These are phyloP conservation scores for Sebastes taczanowskii DNA, from an alignment of 2,797 vertebrate genomes.

Conservation along the genomic window DNA sequence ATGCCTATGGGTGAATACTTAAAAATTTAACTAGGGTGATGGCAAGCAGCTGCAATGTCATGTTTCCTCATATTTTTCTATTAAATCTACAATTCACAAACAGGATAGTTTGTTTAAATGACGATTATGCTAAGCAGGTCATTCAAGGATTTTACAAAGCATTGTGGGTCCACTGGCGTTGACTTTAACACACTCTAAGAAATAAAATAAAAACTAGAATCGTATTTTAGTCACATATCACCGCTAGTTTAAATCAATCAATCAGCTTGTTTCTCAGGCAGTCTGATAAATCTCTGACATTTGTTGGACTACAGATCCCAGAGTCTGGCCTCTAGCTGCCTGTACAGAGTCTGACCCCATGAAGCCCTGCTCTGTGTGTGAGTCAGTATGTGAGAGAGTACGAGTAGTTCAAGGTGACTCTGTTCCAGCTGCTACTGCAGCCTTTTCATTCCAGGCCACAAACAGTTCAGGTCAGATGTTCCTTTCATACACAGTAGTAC, in stretches of 20 bases:
- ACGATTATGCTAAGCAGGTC: neutral
- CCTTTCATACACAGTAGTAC: neutral
- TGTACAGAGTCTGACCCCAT: neutral
- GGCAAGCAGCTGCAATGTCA: conserved; percentile 31
- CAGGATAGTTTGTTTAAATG: neutral
- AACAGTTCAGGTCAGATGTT: conserved; percentile 25
- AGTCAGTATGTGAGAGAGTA: conserved; percentile 11
- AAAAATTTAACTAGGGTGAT: conserved; percentile 34
- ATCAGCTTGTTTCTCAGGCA: neutral
- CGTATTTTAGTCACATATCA: neutral
- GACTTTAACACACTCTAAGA: neutral
- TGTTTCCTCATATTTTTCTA: conserved; percentile 14
- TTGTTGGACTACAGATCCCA: conserved; percentile 13
- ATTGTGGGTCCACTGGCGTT: neutral
- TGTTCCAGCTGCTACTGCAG: conserved; percentile 8
- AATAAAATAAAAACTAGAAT: neutral
- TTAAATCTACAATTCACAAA: conserved; percentile 1
- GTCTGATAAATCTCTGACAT: neutral
- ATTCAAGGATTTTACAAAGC: neutral
- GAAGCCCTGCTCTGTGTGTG: conserved; percentile 8
- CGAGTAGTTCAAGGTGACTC: conserved; percentile 36
- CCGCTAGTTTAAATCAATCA: neutral
- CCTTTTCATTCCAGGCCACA: conserved; percentile 38
- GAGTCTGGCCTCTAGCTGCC: conserved; percentile 3
- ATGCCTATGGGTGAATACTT: conserved; percentile 12